Conservation (phyloP, 2,113 vertebrate genomes). For the Leucopternis melanops region DNA sequence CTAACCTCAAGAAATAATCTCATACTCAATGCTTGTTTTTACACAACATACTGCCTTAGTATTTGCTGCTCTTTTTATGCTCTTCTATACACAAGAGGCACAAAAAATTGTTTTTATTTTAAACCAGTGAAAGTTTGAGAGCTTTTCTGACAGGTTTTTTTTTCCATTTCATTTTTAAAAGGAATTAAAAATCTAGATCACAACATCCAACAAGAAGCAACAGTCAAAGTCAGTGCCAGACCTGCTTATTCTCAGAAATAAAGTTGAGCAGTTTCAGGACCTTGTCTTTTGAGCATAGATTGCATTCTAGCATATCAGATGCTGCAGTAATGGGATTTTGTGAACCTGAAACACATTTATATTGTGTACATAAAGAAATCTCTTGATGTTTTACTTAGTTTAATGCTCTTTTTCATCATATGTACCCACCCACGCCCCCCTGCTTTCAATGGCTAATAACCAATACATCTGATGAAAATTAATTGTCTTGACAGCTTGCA, state of each 20-base stretch:
- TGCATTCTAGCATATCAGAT: slow-evolving; percentile 37
- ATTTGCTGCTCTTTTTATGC: neutral
- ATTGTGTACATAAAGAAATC: slow-evolving; percentile 19
- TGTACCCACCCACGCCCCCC: neutral
- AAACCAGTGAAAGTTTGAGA: neutral
- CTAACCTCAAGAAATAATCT: neutral
- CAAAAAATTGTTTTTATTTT: neutral
- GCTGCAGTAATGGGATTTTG: slow-evolving; percentile 22
- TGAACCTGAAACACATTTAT: slow-evolving; percentile 28
- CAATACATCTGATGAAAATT: slow-evolving; percentile 48
- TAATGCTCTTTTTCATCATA: slow-evolving; percentile 25
- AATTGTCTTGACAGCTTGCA: slow-evolving; percentile 50
- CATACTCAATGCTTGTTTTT: neutral
- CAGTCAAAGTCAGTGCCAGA: neutral
- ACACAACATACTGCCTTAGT: neutral
- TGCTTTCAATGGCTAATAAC: slow-evolving; percentile 39
- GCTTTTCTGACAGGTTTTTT: neutral
- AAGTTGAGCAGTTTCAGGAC: neutral
- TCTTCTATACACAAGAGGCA: neutral
- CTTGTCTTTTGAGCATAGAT: neutral
- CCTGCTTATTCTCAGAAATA: neutral
- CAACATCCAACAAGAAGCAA: neutral
- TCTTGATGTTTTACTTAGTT: slow-evolving; percentile 40
- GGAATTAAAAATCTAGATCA: neutral
- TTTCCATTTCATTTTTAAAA: neutral